Evolutionary conservation across 2,797 vertebrate genomes (phyloP), one percentile per base, ranked within the genome.

Genomic region (Anisognathus igniventris): DNA sequence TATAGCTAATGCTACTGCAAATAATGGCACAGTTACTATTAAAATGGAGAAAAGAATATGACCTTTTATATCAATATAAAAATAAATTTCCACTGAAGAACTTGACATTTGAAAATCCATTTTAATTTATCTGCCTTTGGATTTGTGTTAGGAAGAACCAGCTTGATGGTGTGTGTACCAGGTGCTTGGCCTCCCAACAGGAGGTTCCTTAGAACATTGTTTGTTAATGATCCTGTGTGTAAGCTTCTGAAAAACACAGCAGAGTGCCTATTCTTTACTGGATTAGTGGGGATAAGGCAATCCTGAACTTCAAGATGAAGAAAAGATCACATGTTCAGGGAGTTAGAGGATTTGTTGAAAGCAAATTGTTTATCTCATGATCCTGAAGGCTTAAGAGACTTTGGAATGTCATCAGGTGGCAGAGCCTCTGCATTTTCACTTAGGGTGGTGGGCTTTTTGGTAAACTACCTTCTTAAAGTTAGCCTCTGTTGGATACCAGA

Each of bases 61-160:
- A 88, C 86, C 83, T 90, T 92, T 93, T 83, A 13, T 51, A 19
- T 72, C 39, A 78, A 78, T 79, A 61, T 78, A 74, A 88, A 94
- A 92, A 76, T 71, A 64, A 83, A 77, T 62, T 70, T 90, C 48
- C 13, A 27, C 48, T n/a, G 28, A 77, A 86, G 33, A 71, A 8
- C 23, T 2, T 83, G 89, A 56, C 80, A 86, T 95, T 93, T 95
- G 48, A 33, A 92, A 92, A 88, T 64, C 25, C 24, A 4, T 65
- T 61, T n/a, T 64, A 73, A 74, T 48, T 74, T 40, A 20, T 75
- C 10, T 54, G 18, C 47, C 45, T 91, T 75, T 78, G 48, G 70
- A 48, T 56, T 77, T 83, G 17, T 31, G 14, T 78, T 74, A 75
- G 62, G 54, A 78, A 89, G 35, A 84, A 25, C 47, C 54, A 64